Percentiles rank a stretch among this genome's conserved stretches.
Evolutionary conservation across 2,888 invertebrate species (phyloP).

Genomic region (Erebia aethiops): DNA sequence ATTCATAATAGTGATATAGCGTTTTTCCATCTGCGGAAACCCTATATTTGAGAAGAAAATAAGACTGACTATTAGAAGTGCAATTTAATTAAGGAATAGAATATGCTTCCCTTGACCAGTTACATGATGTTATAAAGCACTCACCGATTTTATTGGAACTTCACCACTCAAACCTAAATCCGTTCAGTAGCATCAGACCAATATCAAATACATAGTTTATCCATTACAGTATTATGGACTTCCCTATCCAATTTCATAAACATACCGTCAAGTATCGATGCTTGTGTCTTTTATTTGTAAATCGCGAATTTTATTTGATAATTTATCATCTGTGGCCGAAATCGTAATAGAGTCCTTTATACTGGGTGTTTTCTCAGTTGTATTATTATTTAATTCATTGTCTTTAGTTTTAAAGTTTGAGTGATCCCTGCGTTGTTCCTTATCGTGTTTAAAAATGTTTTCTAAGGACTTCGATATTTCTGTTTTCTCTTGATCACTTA

Average conservation of each 20-base stretch:
- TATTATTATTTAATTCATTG: neutral
- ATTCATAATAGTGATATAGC: no score
- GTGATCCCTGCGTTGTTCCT: neutral
- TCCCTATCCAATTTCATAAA: constrained; percentile 14
- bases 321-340: neutral
- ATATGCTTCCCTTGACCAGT: no score
- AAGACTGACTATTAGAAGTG: no score
- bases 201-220: no score
- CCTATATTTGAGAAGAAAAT: no score
- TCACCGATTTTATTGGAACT: constrained; percentile 3
- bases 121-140: neutral
- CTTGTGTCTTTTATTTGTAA: constrained; percentile 13
- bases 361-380: neutral
- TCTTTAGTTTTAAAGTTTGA: neutral
- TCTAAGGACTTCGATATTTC: neutral
- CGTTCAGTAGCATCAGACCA: no score
- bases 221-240: no score
- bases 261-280: constrained; percentile 27
- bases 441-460: neutral
- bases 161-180: neutral
- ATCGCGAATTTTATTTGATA: constrained; percentile 8
- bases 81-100: no score
- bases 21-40: no score
- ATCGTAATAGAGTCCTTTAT: neutral
- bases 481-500: neutral